Base-by-base conservation (phyloP, 2,888 invertebrate genomes). In the Leptopilina drosophilae region DNA sequence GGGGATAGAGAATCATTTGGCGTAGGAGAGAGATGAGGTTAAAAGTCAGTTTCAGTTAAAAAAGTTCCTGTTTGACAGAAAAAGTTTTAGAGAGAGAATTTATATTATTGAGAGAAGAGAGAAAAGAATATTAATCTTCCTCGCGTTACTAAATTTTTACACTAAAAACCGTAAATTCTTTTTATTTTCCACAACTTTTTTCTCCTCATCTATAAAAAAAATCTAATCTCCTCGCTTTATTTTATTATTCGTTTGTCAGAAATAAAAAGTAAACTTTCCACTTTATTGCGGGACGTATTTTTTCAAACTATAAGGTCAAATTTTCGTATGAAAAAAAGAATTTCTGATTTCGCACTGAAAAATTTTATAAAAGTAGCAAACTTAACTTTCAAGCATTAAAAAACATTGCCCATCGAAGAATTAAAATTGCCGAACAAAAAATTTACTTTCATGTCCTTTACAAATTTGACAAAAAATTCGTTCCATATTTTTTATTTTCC, bases 51-150 rank as follows among this genome's bases (percentile, higher is more conserved):
- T 7, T 20, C 20, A 69, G 46, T 46, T 69, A 49, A 46, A 69
- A 69, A 66, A 66, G 42, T 66, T 46, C 46, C 66, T 46, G 2
- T 66, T 7, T 66, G 49, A 14, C 53, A 53, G 26, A 11, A 12
- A 11, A 12, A 53, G 53, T 49, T 53, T 49, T 49, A 49, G 49
- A 67, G 46, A 49, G 49, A 67, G 46, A 66, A n/a, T 42, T 42
- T 42, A 42, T 33, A 33, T 33, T 33, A 33, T 33, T 33, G 33
- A 33, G 5, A 33, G 3, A 33, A 33, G 33, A 53, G 49, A 26
- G 69, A 53, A 69, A 53, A 53, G 53, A 69, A 53, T n/a, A n/a
- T 69, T 69, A 69, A 53, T 69, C 69, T 49, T 66, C 42, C 14
- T 14, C 53, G 2, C 49, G 69, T 53, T 53, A 69, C 14, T 69